Evolutionary conservation across 64 coral and sea anemone genomes (phyloP), one percentile per base, ranked within the genome.

Genomic region (Orbicella faveolata): DNA sequence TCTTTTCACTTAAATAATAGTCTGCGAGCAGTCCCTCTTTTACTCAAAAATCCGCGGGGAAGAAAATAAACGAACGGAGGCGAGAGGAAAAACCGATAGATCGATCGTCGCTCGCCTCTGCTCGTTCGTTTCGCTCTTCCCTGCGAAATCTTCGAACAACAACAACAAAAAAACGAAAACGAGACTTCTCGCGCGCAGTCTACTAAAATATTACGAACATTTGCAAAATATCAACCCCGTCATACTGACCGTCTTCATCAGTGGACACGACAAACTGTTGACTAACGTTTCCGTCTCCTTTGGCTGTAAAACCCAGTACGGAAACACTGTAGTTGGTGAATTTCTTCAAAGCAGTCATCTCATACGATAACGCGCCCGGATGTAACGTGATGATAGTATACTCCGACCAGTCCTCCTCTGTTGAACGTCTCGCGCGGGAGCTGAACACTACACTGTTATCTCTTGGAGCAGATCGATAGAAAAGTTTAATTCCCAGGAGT

Each of bases 161-260:
- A 30, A 30, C 30, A 30, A 48, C 4, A 48, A 48, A 48, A 48
- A 6, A 6, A 48, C 44, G 3, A 48, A 48, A 48, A 48, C 30
- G 44, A 48, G 5, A 48, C 44, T 48, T 48, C 44, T 48, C 44
- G 44, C 44, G 0, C 44, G 44, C 44, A 48, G 44, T 48, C 44
- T 48, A 6, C 44, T 48, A 75, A n/a, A 36, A 20, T 15, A 78
- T 30, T 30, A 69, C 3, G 17, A 51, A 44, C 13, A 21, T 18
- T 34, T 33, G 15, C 7, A 39, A 2, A 36, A 53, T 54, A 34
- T 52, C 18, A 10, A 80, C 3, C 1, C 2, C 0, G 44, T 82
- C 63, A 9, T 68, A 55, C 95, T 91, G 11, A 97, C 95, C 89
- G 30, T 90, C 74, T 75, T 97, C 95, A 62, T 94, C 95, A 0